Evolutionary conservation across 2,888 invertebrate genomes (phyloP), one percentile per base, ranked within the genome.

Genomic region (Nowickia ferox): DNA sequence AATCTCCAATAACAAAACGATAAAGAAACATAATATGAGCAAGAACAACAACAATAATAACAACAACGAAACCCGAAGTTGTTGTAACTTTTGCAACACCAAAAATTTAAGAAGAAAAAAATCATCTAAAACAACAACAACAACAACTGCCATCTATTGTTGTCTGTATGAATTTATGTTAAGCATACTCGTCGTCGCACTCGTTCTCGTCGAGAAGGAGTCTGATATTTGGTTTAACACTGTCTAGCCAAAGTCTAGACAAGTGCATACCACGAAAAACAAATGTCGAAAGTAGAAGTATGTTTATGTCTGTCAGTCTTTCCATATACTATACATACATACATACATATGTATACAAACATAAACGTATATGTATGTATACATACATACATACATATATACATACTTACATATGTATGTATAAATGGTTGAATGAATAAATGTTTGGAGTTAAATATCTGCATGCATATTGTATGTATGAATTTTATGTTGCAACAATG

Each of bases 241-340:
- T 90, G 91, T 91, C 91, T 91, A 91, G 91, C 92, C 91, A 90
- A 89, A 90, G 91, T 92, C 91, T 91, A 92, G 91, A 91, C 91
- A 89, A 91, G 90, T 87, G 87, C 84, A 87, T 84, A 86, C 88
- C 87, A 87, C 87, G 84, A 87, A 87, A 81, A 81, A 83, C 83
- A 83, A 86, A 83, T 86, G 83, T 83, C 83, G 86, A 86, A 86
- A 83, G 86, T 86, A 76, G 57, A 65, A 75, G 75, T 75, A 81
- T 75, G 71, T 80, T 13, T 74, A 38, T 44, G 57, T 59, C 42
- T 42, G 59, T 68, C 72, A 13, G 59, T 68, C n/a, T 53, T 38
- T 57, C 46, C 22, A 11, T 61, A 11, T 22, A 44, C 44, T 61
- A 11, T 22, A 44, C 44, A 15, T 13, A 13, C 38, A 4, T 8